Evolutionary conservation across 2,113 vertebrate genomes (phyloP).

Genomic region (Plotosus lineatus): DNA sequence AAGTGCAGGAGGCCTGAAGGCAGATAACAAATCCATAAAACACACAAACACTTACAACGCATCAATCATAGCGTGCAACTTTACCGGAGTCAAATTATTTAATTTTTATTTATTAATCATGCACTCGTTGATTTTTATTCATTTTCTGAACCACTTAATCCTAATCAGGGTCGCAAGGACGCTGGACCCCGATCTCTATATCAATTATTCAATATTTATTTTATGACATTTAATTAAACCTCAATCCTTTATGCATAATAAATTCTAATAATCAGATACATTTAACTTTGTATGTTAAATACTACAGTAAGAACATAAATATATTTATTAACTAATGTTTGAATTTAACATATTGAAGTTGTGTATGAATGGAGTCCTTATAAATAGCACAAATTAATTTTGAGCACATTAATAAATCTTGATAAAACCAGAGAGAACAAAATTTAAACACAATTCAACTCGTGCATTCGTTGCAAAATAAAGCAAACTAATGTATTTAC

Average conservation of each 20-base stretch:
- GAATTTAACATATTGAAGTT: neutral
- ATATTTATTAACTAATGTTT: neutral
- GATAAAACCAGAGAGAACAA: neutral
- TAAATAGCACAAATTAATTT: neutral
- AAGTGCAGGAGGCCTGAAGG: conserved; percentile 84
- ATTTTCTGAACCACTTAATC: too few relatives aligned
- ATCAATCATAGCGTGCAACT: neutral
- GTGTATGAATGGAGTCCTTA: neutral
- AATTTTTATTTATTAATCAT: neutral
- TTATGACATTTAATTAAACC: neutral
- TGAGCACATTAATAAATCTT: neutral
- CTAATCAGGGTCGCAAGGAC: too few relatives aligned
- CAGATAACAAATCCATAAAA: conserved; percentile 50
- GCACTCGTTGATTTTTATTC: too few relatives aligned
- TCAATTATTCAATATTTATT: neutral
- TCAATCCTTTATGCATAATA: neutral
- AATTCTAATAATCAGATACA: neutral
- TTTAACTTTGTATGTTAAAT: neutral
- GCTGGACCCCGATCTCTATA: too few relatives aligned
- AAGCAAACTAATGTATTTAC: too few relatives aligned
- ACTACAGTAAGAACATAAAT: neutral
- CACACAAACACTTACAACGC: conserved; percentile 1
- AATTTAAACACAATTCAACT: neutral
- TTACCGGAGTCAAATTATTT: neutral
- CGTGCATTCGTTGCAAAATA: too few relatives aligned